Conservation (phyloP, 2,113 vertebrate species). For the Toxotes chatareus region DNA sequence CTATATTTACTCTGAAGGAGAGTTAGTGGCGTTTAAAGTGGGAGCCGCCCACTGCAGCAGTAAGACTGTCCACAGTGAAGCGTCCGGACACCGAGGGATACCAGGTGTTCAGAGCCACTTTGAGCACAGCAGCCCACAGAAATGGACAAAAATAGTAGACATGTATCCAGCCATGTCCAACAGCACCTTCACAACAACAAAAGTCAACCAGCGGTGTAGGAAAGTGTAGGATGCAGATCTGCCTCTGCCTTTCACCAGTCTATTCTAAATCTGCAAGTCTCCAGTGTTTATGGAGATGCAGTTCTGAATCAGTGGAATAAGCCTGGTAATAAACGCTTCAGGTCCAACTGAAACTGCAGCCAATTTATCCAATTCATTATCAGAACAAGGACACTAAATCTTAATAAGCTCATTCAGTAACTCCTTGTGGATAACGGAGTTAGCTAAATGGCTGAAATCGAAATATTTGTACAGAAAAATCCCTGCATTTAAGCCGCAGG, state of each 20-base stretch:
- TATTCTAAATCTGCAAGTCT: neutral
- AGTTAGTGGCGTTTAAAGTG: neutral
- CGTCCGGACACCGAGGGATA: neutral
- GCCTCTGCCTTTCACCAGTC: too few species aligned
- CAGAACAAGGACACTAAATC: neutral
- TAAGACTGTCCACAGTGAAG: neutral
- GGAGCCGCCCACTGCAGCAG: slow-evolving; percentile 22
- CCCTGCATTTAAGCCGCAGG: neutral
- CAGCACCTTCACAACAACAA: too few species aligned
- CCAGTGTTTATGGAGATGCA: neutral
- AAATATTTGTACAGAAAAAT: slow-evolving; percentile 32
- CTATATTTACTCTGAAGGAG: slow-evolving; percentile 52
- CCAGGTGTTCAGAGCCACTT: slow-evolving; percentile 29
- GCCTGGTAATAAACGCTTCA: neutral
- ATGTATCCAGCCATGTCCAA: neutral
- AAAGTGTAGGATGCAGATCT: too few species aligned
- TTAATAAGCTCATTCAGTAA: neutral
- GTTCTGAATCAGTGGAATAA: neutral
- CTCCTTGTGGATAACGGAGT: too few species aligned
- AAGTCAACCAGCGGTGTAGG: too few species aligned
- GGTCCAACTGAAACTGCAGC: neutral
- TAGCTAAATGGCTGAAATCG: neutral
- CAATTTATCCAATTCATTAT: neutral
- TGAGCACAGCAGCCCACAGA: neutral
- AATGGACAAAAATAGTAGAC: too few species aligned